Evolutionary conservation across 2,113 vertebrate species (phyloP), one percentile per base, ranked within the genome.

Genomic region (Leptobrachium ailaonicum): DNA sequence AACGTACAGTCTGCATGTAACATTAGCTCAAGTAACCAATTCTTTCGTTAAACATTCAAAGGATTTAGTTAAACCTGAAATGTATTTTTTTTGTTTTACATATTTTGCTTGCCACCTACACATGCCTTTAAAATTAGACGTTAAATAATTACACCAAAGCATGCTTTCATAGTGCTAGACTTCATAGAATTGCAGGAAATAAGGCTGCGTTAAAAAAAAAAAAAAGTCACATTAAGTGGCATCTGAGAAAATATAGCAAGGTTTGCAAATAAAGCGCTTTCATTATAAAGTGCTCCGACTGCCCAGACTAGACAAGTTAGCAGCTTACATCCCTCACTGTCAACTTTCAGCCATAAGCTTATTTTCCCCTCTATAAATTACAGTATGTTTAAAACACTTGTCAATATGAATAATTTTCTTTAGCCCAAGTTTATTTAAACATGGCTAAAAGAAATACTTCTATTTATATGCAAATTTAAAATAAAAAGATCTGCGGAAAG

Each of bases 321-420:
- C 77, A 80, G 71, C 70, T 66, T 56, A 41, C 77, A 80, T 73
- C 64, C 71, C 70, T 80, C 77, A 80, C 45, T 80, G 77, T 80
- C 77, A 80, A 44, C 47, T 72, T 80, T 73, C 71, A 73, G 77
- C 77, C 71, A 80, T 80, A 73, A 80, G 77, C 77, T 72, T 79
- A 80, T 80, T 80, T 80, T 73, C 62, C 66, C 53, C 77, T 64
- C 77, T 80, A 80, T 80, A 80, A 80, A 80, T 73, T 80, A 73
- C 77, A 80, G 60, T 66, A 73, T 73, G 77, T 67, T 80, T 80
- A 73, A 73, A 73, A 73, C 56, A 56, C 77, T 80, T 80, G 77
- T 80, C 77, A 80, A 80, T 80, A 80, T 80, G 77, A 80, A 80
- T 80, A 80, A 80, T 80, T 58, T 67, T 80, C 58, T 77, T 80